Base-by-base conservation (phyloP, 2,797 vertebrate species). In the Anniella stebbinsi region DNA sequence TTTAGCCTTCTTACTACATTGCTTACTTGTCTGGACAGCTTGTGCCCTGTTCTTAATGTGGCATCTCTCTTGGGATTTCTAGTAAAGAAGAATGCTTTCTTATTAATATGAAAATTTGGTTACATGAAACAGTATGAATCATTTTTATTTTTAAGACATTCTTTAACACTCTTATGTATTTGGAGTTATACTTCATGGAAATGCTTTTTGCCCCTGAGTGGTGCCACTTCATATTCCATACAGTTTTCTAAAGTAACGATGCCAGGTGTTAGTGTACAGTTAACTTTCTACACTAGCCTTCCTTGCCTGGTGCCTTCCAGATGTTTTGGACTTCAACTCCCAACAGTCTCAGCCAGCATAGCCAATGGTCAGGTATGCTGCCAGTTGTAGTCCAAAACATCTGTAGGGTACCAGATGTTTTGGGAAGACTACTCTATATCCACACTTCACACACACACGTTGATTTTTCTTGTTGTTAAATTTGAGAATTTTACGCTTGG, bases 31-130 rank as follows among this genome's bases (percentile, higher is more conserved):
- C 94, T 95, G 90, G 91, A 94, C 90, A 88, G 93, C 90, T 77
- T 96, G 95, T 0, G 92, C 90, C 90, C 96, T 97, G 93, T 90
- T 97, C 96, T 96, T 98, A 88, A 96, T 96, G 2, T 96, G 93
- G 93, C 97, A 97, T 94, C 98, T 98, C 93, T 99, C 98, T 95
- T 98, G 98, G 92, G 97, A 97, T 97, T 98, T 99, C 98, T 99
- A 97, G 87, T 94, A 92, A 96, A 96, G 73, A 94, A 96, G 18
- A 83, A 30, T 73, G 70, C 88, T 80, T 90, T 90, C 0, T 85
- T 89, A 91, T 90, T 51, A 83, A 77, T 89, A 75, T 84, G n/a
- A 78, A 48, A 0, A 80, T n/a, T 4, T 89, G 15, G 33, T 51
- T 92, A 91, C 23, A 63, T 63, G 48, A 18, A 90, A 67, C 1